phyloP scores from a whole-genome alignment of 2,797 vertebrate genomes.

The Gymnodraco acuticeps region DNA sequence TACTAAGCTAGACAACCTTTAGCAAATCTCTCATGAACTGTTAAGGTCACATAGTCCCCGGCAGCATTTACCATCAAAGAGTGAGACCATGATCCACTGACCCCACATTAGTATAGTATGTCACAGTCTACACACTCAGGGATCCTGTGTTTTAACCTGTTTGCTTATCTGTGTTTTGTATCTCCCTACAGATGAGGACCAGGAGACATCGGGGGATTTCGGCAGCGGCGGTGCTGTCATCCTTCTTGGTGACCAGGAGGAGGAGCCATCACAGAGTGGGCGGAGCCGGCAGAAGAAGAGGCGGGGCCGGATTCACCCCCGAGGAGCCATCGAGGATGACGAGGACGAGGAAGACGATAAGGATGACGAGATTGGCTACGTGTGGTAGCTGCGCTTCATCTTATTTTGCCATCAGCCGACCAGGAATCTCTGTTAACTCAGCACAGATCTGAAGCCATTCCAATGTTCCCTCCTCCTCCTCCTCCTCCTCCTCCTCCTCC shows the following conservation, averaged over 20 bases:
- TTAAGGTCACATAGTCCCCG: too few species aligned
- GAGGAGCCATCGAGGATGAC: conserved; percentile 92
- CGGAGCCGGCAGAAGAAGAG: conserved; percentile 88
- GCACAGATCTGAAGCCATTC: conserved; percentile 91
- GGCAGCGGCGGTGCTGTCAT: conserved; percentile 92
- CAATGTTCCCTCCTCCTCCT: conserved; percentile 60
- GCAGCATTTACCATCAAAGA: too few species aligned
- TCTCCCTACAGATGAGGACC: conserved; percentile 89
- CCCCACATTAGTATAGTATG: background rate
- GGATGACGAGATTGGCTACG: conserved; percentile 94
- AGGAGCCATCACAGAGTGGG: conserved; percentile 82
- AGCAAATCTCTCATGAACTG: too few species aligned
- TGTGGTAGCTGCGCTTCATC: conserved; percentile 92
- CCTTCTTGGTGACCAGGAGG: conserved; percentile 92
- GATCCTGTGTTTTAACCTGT: background rate
- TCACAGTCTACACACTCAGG: background rate
- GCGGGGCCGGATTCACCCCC: conserved; percentile 88
- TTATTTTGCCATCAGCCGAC: conserved; percentile 72
- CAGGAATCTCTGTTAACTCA: conserved; percentile 87
- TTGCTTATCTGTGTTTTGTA: conserved; percentile 4
- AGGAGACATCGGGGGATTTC: conserved; percentile 96
- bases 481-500: conserved; percentile 27
- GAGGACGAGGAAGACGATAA: conserved; percentile 94
- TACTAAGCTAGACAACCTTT: too few species aligned
- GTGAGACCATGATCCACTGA: background rate